Base-by-base conservation (phyloP, 2,888 invertebrate species). In the Geophilus truncorum region DNA sequence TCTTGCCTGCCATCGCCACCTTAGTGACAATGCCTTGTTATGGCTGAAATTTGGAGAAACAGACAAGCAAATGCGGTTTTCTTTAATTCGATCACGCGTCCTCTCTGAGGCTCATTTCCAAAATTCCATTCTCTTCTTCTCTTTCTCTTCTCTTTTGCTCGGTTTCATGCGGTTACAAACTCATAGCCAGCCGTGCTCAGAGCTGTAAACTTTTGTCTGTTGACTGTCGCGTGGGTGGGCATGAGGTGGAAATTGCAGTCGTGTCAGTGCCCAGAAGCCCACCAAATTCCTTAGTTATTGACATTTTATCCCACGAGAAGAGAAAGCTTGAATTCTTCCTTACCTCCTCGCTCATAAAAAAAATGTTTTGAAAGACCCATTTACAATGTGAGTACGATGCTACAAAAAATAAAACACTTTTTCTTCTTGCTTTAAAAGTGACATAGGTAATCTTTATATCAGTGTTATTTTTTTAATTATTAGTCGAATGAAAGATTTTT, bases 201-300 rank as follows among this genome's bases (percentile, higher is more conserved):
- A 25, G 62, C 62, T 62, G 62, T 62, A 62, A 62, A 62, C 10
- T 62, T 62, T 62, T 62, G 62, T 62, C 62, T 62, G 25, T 62
- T 62, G 62, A 62, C 62, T 62, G 23, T 62, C 62, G 62, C 62
- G 62, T 62, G 62, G 62, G 62, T 62, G 62, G 62, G 25, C 62
- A 62, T 62, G 62, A 62, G 62, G 62, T 62, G 23, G 57, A 57
- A 62, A 62, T 62, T 62, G 28, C 62, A 62, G 62, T 62, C 62
- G 62, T 62, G 62, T 62, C 62, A 62, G 62, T 62, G 62, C 25
- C 62, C 62, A 62, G 62, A 62, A 62, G 25, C 28, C 62, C 62
- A 62, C 62, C 62, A 62, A 62, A 62, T 62, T 62, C 62, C 62
- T 62, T 62, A 62, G 62, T 62, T 62, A 62, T 62, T 62, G 62